phyloP scores from a whole-genome alignment of 2,888 invertebrate genomes.

The Ischnura elegans region DNA sequence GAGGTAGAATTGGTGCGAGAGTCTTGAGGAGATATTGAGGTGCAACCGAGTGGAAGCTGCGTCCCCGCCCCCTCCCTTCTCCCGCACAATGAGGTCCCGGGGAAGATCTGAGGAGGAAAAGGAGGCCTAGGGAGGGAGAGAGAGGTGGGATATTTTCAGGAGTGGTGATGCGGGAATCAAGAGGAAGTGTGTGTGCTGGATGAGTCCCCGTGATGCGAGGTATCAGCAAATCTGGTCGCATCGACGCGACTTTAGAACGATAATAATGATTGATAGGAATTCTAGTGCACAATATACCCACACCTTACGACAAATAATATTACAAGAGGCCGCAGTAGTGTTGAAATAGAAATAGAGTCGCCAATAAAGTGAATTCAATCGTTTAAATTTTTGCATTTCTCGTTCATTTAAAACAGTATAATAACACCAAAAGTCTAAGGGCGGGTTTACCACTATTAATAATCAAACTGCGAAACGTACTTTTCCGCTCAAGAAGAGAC shows the following conservation, averaged over 20 bases:
- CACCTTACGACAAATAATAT: no score
- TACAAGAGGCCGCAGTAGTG: no score
- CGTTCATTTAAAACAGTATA: no score
- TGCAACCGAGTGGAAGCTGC: slow-evolving; percentile 51
- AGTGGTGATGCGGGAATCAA: neutral
- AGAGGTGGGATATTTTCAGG: neutral
- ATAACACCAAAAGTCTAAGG: no score
- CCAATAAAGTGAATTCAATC: no score
- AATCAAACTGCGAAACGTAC: no score
- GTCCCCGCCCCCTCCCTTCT: slow-evolving; percentile 9
- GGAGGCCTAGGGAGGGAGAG: neutral
- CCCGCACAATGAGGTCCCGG: slow-evolving; percentile 39
- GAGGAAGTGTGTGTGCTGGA: neutral
- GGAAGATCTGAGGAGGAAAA: neutral
- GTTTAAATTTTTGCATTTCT: no score
- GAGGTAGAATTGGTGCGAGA: neutral
- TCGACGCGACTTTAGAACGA: slow-evolving; percentile 39
- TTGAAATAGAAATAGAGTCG: no score
- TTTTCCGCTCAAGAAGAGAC: no score
- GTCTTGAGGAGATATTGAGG: slow-evolving; percentile 56
- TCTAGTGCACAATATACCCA: neutral
- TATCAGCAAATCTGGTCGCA: slow-evolving; percentile 42
- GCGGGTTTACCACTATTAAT: no score
- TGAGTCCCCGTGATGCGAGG: neutral
- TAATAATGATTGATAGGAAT: neutral